Evolutionary conservation across 1,140 invertebrate genomes (phyloP).

Genomic region (Amyelois transitella): DNA sequence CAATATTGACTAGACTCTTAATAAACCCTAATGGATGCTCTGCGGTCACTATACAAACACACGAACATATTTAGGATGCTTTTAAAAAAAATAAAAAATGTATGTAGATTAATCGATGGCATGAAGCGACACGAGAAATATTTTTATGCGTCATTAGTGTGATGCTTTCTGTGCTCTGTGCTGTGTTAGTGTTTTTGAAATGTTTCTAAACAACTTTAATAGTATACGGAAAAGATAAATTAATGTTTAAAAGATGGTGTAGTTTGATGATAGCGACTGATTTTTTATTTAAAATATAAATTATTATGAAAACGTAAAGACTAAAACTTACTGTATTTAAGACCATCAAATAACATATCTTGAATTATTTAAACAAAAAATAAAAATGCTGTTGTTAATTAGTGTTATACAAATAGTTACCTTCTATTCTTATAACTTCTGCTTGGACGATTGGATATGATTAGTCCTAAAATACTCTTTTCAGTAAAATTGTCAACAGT

Average conservation of each 20-base stretch:
- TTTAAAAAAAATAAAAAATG: slow-evolving; percentile 46
- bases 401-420: too few species aligned
- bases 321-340: background rate
- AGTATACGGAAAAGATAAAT: too few species aligned
- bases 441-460: too few species aligned
- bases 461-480: background rate
- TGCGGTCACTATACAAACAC: slow-evolving; percentile 31
- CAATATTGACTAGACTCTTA: slow-evolving; percentile 55
- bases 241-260: too few species aligned
- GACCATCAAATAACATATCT: background rate
- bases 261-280: too few species aligned
- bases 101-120: slow-evolving; percentile 59
- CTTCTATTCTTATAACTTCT: too few species aligned
- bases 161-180: slow-evolving; percentile 10
- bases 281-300: too few species aligned
- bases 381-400: too few species aligned
- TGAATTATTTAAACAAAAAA: background rate
- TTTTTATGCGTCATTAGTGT: slow-evolving; percentile 65
- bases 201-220: background rate
- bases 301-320: background rate
- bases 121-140: slow-evolving; percentile 64
- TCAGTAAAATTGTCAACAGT: background rate
- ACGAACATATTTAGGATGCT: slow-evolving; percentile 35
- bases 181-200: slow-evolving; percentile 2
- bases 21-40: slow-evolving; percentile 55